These are phyloP conservation scores for Coenobita brevimanus DNA, from an alignment of 1,140 invertebrate genomes.

Conservation along the genomic window DNA sequence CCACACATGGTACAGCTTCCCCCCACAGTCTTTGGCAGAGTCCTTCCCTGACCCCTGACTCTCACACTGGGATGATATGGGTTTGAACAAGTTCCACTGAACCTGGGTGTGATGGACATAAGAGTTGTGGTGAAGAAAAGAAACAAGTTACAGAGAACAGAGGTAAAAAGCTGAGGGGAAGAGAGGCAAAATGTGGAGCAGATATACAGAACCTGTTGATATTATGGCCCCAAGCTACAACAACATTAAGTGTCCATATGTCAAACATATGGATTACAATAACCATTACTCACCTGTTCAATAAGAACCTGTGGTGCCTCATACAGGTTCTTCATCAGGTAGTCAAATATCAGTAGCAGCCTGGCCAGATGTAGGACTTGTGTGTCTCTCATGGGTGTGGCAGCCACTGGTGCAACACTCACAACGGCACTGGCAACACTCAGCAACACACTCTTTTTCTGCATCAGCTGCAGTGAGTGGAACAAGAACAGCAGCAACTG, in stretches of 20 bases:
- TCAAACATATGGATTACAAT: no score
- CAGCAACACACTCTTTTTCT: conserved; percentile 93
- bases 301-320: conserved; percentile 79
- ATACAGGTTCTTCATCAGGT: conserved; percentile 95
- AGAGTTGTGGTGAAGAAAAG: no score
- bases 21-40: conserved; percentile 26
- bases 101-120: conserved; percentile 77
- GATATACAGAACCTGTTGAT: background rate
- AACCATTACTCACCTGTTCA: conserved; percentile 74
- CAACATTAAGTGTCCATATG: no score
- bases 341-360: conserved; percentile 92
- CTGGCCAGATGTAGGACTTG: conserved; percentile 86
- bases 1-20: conserved; percentile 68
- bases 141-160: no score
- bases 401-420: conserved; percentile 66
- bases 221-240: no score
- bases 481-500: conserved; percentile 95
- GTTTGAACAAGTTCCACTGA: conserved; percentile 87
- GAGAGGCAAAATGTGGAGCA: conserved; percentile 10
- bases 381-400: conserved; percentile 69
- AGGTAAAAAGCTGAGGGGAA: conserved; percentile 11
- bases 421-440: conserved; percentile 66
- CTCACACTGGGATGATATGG: conserved; percentile 74
- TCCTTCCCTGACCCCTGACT: conserved; percentile 85
- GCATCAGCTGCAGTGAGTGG: conserved; percentile 94